Conservation (phyloP, 2,113 vertebrate genomes). For the Mungos mungo region DNA sequence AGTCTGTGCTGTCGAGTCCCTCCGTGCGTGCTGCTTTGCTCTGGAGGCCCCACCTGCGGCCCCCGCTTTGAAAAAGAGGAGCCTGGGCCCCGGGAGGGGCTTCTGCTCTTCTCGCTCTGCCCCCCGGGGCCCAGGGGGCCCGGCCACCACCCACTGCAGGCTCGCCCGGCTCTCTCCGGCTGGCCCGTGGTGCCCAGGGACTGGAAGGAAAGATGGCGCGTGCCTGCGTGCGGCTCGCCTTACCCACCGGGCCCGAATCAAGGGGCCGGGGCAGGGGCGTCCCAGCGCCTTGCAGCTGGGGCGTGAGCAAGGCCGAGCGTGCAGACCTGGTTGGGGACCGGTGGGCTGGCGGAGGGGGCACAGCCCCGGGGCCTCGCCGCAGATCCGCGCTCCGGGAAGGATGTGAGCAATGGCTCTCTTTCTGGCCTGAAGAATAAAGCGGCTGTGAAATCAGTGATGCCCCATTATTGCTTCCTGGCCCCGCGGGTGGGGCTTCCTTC, state of each 20-base stretch:
- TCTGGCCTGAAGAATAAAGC: not conserved
- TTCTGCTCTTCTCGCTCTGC: not conserved
- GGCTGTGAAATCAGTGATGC: constrained; percentile 56
- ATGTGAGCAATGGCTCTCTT: not conserved
- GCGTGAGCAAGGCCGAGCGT: rapidly evolving
- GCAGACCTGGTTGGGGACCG: not conserved
- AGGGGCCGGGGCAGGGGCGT: not conserved
- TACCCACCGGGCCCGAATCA: not conserved
- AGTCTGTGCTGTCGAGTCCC: not conserved
- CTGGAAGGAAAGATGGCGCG: rapidly evolving
- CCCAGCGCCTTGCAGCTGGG: too few relatives aligned
- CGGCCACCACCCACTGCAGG: rapidly evolving
- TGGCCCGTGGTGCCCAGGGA: rapidly evolving
- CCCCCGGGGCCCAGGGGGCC: rapidly evolving
- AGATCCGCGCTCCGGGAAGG: not conserved
- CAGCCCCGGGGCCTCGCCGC: not conserved
- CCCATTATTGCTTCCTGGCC: constrained; percentile 81
- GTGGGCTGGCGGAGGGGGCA: not conserved
- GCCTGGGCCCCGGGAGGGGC: rapidly evolving
- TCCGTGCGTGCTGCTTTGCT: rapidly evolving
- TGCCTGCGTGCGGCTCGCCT: rapidly evolving
- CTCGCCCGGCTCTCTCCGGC: rapidly evolving
- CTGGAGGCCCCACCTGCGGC: not conserved
- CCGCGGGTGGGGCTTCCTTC: constrained; percentile 77
- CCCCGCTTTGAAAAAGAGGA: too few relatives aligned